Evolutionary conservation across 2,888 invertebrate genomes (phyloP), one percentile per base, ranked within the genome.

Genomic region (Lepidonotus clava): DNA sequence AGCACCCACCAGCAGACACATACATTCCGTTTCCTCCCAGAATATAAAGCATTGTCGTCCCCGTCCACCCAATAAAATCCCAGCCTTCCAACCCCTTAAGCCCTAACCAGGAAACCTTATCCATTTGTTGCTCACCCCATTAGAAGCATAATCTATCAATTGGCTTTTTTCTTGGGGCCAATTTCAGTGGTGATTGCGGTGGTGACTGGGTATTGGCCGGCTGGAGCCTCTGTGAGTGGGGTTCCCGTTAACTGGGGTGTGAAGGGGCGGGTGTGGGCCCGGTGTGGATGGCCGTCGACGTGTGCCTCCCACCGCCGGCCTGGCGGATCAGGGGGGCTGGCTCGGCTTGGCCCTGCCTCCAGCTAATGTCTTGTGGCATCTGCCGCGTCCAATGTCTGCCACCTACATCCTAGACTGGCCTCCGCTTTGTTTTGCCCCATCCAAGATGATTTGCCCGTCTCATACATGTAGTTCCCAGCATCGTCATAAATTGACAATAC

Each of bases 341-440:
- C 38, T 34, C 71, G 18, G 71, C 14, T 61, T 28, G 61, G 61
- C 71, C 71, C 36, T 11, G 71, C 38, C 71, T 0, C 21, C 36
- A 34, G 71, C 38, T 71, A 71, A 71, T 71, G 71, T 38, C 71
- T 71, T 71, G 71, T 71, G 71, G 71, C 71, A 71, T 71, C 21
- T 71, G 71, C 71, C 71, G 34, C 71, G 38, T 71, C 71, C 71
- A 71, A 71, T 71, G 71, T 71, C 71, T 71, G 71, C 71, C 36
- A 1, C 71, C 71, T 11, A 11, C 71, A 34, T 71, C 71, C 71
- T 38, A 71, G 71, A 71, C 71, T 36, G n/a, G 71, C 71, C 71
- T 18, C 71, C 71, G 1, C 71, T 2, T 21, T 18, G 8, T 4
- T 21, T 28, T 5, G 2, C 11, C 53, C 53, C 4, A 2, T n/a